Percentiles rank a stretch among this genome's conserved stretches.
Conservation (phyloP, 37 sponge, comb jelly and placozoan species). For the Haliclona indistincta region DNA sequence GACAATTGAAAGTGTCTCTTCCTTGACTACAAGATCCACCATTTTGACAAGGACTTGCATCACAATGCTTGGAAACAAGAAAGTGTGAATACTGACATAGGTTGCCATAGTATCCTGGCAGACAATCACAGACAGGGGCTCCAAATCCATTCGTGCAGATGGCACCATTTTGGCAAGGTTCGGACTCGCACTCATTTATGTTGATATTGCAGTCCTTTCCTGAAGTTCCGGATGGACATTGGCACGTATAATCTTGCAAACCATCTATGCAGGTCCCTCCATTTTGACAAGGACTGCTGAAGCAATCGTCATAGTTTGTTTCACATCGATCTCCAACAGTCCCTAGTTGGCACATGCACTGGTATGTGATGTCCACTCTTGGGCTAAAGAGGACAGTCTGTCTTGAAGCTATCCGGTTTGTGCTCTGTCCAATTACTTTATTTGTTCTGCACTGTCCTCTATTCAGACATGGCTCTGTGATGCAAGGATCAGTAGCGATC, state of each 20-base stretch:
- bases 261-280: constrained; percentile 57
- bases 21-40: constrained; percentile 52
- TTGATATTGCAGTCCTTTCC: constrained; percentile 57
- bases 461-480: constrained; percentile 46
- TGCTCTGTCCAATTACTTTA: neutral
- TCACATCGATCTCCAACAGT: constrained; percentile 51
- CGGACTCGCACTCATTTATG: constrained; percentile 43
- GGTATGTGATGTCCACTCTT: constrained; percentile 23
- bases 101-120: constrained; percentile 60
- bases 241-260: constrained; percentile 44
- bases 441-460: constrained; percentile 33
- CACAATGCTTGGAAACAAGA: constrained; percentile 22
- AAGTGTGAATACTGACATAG: constrained; percentile 67
- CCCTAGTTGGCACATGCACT: constrained; percentile 66
- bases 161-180: constrained; percentile 57
- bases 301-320: constrained; percentile 70
- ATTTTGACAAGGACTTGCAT: constrained; percentile 46
- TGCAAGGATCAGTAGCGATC: constrained; percentile 58
- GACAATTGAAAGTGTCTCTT: constrained; percentile 46
- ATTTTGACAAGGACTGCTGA: constrained; percentile 56
- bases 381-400: constrained; percentile 37
- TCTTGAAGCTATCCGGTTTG: constrained; percentile 4
- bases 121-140: constrained; percentile 36
- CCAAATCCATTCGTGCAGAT: constrained; percentile 25
- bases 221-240: constrained; percentile 52